Base-by-base conservation (phyloP, 2,797 vertebrate genomes). In the Leucoraja ocellata region DNA sequence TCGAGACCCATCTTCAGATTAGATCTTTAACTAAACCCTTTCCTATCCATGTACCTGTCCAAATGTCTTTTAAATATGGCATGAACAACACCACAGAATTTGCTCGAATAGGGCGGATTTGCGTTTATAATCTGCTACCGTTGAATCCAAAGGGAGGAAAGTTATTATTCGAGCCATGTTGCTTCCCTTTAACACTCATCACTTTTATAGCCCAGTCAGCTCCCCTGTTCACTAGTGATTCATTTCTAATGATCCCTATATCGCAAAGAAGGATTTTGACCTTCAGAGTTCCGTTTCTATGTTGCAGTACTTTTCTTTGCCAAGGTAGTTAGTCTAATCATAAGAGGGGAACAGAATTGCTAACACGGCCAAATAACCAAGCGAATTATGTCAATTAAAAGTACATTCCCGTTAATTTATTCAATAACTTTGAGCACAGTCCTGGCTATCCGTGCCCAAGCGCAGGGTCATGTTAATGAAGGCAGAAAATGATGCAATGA, bases 371-470 rank as follows among this genome's bases (percentile, higher is more conserved):
- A 92, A 23, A 92, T 74, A 74, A 46, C 46, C 5, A 54, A 21
- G 25, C 76, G 25, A n/a, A 39, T 76, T 76, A 58, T 54, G 71
- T 58, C 65, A 92, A 54, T 92, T 54, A 92, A 74, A 92, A 92
- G 68, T 74, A 74, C 90, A 92, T 92, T 71, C 14, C 73, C 74
- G 1, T 92, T 92, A 92, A 92, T 74, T 92, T 92, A 76, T 92
- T 76, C 39, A 92, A 74, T 28, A 5, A n/a, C 71, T 16, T 25
- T 74, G 90, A 92, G 54, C 76, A 21, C 39, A 54, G 3, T n/a
- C 90, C 71, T 92, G 39, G 23, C 39, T 74, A 92, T 16, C 28
- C 46, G 36, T 58, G 68, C 14, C 39, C 71, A 92, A 25, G 8
- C 28, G 46, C 76, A 92, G 23, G 39, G 68, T 58, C 14, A 28